These are phyloP conservation scores for Pygoscelis adeliae DNA, from an alignment of 2,113 vertebrate species.

Conservation along the genomic window DNA sequence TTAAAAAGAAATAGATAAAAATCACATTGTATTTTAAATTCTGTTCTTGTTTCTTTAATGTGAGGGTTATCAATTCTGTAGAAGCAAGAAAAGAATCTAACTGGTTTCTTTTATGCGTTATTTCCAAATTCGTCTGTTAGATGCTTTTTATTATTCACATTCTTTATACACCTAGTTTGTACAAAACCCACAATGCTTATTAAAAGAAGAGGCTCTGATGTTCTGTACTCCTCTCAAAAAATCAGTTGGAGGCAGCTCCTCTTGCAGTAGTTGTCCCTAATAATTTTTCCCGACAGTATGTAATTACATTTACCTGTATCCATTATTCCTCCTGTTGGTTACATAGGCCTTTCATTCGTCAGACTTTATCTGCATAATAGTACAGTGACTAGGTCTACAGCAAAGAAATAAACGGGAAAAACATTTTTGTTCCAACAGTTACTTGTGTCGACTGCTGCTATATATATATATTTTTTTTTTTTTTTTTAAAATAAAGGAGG, in stretches of 20 bases:
- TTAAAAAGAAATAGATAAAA: not conserved
- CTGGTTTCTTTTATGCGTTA: not conserved
- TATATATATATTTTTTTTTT: not conserved
- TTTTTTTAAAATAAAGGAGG: not conserved
- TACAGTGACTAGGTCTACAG: not conserved
- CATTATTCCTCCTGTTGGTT: not conserved
- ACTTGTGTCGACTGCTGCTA: not conserved
- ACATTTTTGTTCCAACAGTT: not conserved
- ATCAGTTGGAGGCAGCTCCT: constrained; percentile 13
- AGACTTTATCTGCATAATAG: not conserved
- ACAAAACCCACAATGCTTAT: not conserved
- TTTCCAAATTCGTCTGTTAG: not conserved
- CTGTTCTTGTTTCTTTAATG: not conserved
- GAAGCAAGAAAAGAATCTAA: not conserved
- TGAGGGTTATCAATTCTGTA: not conserved
- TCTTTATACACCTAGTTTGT: not conserved
- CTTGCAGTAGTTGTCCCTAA: constrained; percentile 18
- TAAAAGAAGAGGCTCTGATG: not conserved
- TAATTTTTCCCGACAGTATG: constrained; percentile 24
- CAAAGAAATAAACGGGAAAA: not conserved
- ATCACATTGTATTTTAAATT: not conserved
- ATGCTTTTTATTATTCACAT: not conserved
- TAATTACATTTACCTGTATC: constrained; percentile 14
- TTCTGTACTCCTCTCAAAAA: not conserved
- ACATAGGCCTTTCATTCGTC: not conserved